phyloP scores from a whole-genome alignment of 2,797 vertebrate genomes.

The Sebastes minor region DNA sequence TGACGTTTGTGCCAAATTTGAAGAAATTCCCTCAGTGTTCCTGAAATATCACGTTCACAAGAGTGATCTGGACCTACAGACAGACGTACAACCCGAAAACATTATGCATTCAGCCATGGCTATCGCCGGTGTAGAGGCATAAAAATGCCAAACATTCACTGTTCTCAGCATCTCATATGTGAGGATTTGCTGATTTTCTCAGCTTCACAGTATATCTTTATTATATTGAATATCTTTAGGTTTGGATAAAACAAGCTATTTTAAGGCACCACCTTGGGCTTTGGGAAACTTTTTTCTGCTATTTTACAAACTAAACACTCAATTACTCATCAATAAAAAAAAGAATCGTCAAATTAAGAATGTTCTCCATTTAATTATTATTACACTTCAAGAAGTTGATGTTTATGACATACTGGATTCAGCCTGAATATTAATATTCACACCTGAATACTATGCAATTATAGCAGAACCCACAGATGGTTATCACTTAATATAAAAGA shows the following conservation, averaged over 20 bases:
- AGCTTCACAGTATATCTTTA: too few relatives aligned
- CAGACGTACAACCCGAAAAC: too few relatives aligned
- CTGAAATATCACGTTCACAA: too few relatives aligned
- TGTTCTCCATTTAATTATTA: neutral
- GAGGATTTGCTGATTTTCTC: neutral
- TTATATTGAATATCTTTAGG: too few relatives aligned
- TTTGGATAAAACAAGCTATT: too few relatives aligned
- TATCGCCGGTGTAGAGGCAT: accelerated
- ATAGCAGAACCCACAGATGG: neutral
- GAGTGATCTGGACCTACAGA: too few relatives aligned
- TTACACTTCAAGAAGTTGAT: neutral
- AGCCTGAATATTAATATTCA: neutral
- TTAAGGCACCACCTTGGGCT: neutral
- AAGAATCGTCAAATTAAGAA: neutral
- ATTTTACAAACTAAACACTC: neutral
- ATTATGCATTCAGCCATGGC: too few relatives aligned
- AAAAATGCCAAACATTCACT: too few relatives aligned
- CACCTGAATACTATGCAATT: neutral
- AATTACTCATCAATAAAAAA: neutral
- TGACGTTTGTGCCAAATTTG: too few relatives aligned
- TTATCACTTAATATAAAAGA: neutral
- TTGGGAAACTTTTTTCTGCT: neutral
- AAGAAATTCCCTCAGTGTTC: too few relatives aligned
- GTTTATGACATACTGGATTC: neutral
- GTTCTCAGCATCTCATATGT: neutral